Conservation (phyloP, 2,113 vertebrate genomes). For the Prinia subflava region DNA sequence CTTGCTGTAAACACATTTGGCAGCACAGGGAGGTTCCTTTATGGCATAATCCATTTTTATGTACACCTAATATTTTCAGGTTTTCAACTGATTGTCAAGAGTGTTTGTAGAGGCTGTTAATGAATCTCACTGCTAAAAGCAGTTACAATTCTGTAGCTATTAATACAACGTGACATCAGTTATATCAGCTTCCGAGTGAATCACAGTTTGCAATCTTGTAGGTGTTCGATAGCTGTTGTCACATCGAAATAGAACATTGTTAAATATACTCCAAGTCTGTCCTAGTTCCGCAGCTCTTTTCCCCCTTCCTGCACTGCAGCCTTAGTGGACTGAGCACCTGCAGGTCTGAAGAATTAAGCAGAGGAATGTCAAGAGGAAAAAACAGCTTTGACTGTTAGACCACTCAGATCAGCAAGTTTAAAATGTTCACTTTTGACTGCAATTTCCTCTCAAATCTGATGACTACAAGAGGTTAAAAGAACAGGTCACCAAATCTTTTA, state of each 20-base stretch:
- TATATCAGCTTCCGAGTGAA: conserved; percentile 75
- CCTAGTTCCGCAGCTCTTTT: conserved; percentile 64
- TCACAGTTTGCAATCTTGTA: conserved; percentile 72
- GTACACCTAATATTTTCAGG: conserved; percentile 45
- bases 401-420: not conserved
- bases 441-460: not conserved
- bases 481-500: not conserved
- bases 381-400: not conserved
- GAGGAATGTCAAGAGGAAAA: not conserved
- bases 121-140: conserved; percentile 73
- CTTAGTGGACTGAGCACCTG: conserved; percentile 33
- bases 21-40: conserved; percentile 30
- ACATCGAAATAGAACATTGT: conserved; percentile 74
- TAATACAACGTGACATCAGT: conserved; percentile 78
- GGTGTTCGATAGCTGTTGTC: conserved; percentile 73
- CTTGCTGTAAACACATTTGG: conserved; percentile 40
- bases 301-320: not conserved
- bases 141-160: conserved; percentile 79
- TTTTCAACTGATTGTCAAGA: conserved; percentile 44
- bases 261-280: conserved; percentile 77
- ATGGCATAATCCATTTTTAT: conserved; percentile 37
- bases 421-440: not conserved
- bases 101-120: conserved; percentile 74
- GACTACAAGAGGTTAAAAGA: not conserved
- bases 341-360: not conserved